Base-by-base conservation (phyloP, 2,113 vertebrate genomes). In the Macrotis lagotis region DNA sequence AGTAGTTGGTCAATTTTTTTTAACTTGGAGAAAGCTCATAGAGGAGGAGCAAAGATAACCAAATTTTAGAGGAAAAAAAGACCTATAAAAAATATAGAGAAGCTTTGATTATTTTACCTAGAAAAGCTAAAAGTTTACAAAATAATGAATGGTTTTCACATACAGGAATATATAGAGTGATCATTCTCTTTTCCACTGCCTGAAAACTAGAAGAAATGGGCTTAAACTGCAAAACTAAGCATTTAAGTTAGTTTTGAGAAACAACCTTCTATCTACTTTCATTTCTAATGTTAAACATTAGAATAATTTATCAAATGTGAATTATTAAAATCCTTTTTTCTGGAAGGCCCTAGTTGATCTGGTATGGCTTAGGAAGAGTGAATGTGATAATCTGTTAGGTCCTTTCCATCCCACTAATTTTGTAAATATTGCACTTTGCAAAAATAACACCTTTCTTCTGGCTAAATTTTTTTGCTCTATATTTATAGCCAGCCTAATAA, bases 301-400 rank as follows among this genome's bases (percentile, higher is more conserved):
- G 90, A 94, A 89, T 93, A 53, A 90, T 52, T 53, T 50, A 16
- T 90, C 59, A 66, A 37, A 37, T 25, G 24, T n/a, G 28, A 50
- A 31, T 74, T 92, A n/a, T 90, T 48, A 28, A 89, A 55, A 22
- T 96, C 90, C 94, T 90, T n/a, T n/a, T 19, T n/a, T 59, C 48
- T 88, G 16, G 51, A 83, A 44, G 7, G 66, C n/a, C n/a, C 37
- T 83, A 44, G n/a, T 83, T 50, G 90, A 28, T 94, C 91, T 93
- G 44, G 92, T 94, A 3, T 94, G 74, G 91, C 95, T 66, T 25
- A 94, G 92, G 50, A n/a, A 50, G 26, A 37, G 47, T 25, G 89
- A 90, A 90, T 50, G 11, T 55, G 88, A 51, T 48, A 83, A 59
- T 55, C 10, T 55, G 92, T 16, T 51, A 44, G 48, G 92, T 89